phyloP scores from a whole-genome alignment of 2,888 invertebrate species.

The Himalopsyche anomala region DNA sequence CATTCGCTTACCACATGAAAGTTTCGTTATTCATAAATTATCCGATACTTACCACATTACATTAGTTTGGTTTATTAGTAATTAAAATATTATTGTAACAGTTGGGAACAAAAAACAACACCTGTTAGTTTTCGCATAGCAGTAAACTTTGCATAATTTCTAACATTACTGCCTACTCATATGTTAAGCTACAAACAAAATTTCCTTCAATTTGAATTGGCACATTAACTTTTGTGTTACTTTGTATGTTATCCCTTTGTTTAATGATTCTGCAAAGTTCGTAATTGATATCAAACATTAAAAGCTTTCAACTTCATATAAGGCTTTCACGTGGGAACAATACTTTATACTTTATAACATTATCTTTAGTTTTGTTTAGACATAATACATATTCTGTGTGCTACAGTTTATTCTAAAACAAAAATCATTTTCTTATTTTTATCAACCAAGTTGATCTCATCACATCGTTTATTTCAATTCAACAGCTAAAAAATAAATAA shows the following conservation, averaged over 20 bases:
- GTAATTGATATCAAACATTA: slow-evolving; percentile 36
- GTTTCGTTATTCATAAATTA: not conserved
- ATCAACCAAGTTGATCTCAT: too few relatives aligned
- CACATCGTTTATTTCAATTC: too few relatives aligned
- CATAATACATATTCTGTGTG: not conserved
- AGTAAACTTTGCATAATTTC: slow-evolving; percentile 13
- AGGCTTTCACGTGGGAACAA: not conserved
- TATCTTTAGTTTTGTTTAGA: not conserved
- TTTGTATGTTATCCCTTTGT: slow-evolving; percentile 26
- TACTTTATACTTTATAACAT: slow-evolving; percentile 28
- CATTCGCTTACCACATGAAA: not conserved
- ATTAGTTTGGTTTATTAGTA: not conserved
- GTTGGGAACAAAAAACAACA: not conserved
- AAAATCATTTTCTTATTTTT: too few relatives aligned
- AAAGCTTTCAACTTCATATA: slow-evolving; percentile 35
- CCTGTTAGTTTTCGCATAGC: not conserved
- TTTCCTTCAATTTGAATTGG: slow-evolving; percentile 42
- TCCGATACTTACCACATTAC: not conserved
- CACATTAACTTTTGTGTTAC: slow-evolving; percentile 38
- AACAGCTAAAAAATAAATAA: too few relatives aligned
- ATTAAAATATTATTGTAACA: slow-evolving; percentile 17
- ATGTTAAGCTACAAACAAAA: slow-evolving; percentile 41
- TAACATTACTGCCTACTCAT: slow-evolving; percentile 17
- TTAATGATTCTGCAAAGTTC: slow-evolving; percentile 26
- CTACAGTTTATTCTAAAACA: too few relatives aligned